A percentile compares a stretch with the other conserved stretches of the same genome.
Conservation (phyloP, 2,888 invertebrate genomes). For the Ptychoptera contaminata region DNA sequence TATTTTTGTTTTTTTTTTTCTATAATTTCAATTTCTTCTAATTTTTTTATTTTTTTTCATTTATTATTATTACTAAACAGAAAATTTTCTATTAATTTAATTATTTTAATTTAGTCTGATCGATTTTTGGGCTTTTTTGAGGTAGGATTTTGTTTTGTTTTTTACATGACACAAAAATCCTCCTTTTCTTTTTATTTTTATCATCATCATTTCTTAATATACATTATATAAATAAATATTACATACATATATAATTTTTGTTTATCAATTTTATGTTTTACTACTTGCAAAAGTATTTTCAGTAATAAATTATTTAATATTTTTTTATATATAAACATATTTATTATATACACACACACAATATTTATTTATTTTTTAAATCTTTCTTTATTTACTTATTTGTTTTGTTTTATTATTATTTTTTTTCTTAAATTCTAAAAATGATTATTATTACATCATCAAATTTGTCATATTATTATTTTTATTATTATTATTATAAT, state of each 20-base stretch:
- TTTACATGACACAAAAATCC: neutral
- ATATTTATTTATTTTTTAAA: too few relatives aligned
- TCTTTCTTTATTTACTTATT: neutral
- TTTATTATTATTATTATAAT: neutral
- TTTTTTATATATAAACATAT: neutral
- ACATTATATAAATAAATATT: too few relatives aligned
- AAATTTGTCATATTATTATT: neutral
- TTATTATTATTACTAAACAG: neutral
- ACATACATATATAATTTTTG: too few relatives aligned
- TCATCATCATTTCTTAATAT: neutral
- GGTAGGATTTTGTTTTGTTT: conserved; percentile 22
- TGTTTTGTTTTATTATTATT: conserved; percentile 1
- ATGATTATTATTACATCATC: neutral
- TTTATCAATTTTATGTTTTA: too few relatives aligned
- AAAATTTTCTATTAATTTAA: neutral
- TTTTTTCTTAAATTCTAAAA: neutral
- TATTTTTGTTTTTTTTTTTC: too few relatives aligned
- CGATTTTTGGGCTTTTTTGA: conserved; percentile 32
- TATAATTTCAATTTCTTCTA: neutral
- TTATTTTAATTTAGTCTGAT: conserved; percentile 23
- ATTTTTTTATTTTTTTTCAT: conserved; percentile 13
- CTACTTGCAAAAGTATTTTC: too few relatives aligned
- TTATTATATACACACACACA: neutral
- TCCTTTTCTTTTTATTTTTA: conserved; percentile 1
- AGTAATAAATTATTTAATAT: too few relatives aligned